Percentiles rank a stretch among this genome's conserved stretches.
These are phyloP conservation scores for Lycorma delicatula DNA, from an alignment of 1,140 invertebrate species.

Conservation along the genomic window DNA sequence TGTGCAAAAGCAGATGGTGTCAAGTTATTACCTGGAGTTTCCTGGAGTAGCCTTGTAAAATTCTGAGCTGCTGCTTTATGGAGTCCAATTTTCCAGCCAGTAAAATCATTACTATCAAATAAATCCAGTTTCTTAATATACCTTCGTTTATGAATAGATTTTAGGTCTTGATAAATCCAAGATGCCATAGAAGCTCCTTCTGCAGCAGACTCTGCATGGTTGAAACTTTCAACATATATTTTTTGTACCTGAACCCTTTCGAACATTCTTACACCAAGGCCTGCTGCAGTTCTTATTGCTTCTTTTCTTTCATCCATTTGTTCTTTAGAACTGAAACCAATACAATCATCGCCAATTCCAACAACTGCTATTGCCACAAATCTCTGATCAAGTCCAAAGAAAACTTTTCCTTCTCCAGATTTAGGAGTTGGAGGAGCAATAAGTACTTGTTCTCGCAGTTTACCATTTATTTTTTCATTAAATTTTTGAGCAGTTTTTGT, in stretches of 20 bases:
- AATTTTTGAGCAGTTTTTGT: constrained; percentile 8
- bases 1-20: constrained; percentile 52
- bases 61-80: constrained; percentile 52
- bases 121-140: constrained; percentile 11
- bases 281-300: constrained; percentile 51
- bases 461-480: constrained; percentile 4
- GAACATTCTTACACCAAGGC: constrained; percentile 51
- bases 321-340: constrained; percentile 50
- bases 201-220: constrained; percentile 61
- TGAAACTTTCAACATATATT: constrained; percentile 55
- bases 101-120: constrained; percentile 34
- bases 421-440: constrained; percentile 34
- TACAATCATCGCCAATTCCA: constrained; percentile 54
- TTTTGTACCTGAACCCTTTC: constrained; percentile 29
- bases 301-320: constrained; percentile 58
- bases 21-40: constrained; percentile 53
- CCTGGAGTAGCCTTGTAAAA: constrained; percentile 48
- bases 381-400: constrained; percentile 50
- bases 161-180: constrained; percentile 52
- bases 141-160: constrained; percentile 2
- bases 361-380: constrained; percentile 57
- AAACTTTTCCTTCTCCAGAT: constrained; percentile 47
- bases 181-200: constrained; percentile 56
- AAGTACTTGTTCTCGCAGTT: constrained; percentile 6
- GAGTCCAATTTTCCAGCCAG: constrained; percentile 46